These are phyloP conservation scores for Neotoma lepida DNA, from an alignment of 2,113 vertebrate genomes.

Conservation along the genomic window DNA sequence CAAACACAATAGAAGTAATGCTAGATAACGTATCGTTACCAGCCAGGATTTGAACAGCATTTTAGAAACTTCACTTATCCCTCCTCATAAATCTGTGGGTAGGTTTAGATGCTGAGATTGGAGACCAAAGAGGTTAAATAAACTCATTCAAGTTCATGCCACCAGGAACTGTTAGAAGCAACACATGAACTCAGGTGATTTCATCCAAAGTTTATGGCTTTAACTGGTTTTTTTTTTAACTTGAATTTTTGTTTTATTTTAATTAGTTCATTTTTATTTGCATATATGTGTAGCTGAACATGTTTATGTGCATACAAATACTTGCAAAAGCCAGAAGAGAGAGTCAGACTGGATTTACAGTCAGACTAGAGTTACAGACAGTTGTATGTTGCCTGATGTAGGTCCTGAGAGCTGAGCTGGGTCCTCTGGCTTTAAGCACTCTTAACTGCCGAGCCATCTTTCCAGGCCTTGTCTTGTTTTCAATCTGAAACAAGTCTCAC, in stretches of 20 bases:
- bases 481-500: neutral
- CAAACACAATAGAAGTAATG: neutral
- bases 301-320: neutral
- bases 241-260: neutral
- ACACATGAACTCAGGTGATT: neutral
- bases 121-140: slow-evolving; percentile 42
- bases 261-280: neutral
- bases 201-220: neutral
- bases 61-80: neutral
- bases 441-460: neutral
- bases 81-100: neutral
- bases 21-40: neutral
- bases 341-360: neutral
- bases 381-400: neutral
- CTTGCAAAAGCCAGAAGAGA: neutral
- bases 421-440: too few species aligned
- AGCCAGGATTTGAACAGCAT: neutral
- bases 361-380: neutral
- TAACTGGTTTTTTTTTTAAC: neutral
- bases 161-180: neutral
- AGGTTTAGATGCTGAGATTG: neutral
- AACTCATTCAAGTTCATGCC: neutral
- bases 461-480: neutral
- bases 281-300: neutral
- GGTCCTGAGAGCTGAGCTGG: neutral